A percentile compares a stretch with the other conserved stretches of the same genome.
Evolutionary conservation across 2,797 vertebrate species (phyloP).

Genomic region (Hydrolagus colliei): DNA sequence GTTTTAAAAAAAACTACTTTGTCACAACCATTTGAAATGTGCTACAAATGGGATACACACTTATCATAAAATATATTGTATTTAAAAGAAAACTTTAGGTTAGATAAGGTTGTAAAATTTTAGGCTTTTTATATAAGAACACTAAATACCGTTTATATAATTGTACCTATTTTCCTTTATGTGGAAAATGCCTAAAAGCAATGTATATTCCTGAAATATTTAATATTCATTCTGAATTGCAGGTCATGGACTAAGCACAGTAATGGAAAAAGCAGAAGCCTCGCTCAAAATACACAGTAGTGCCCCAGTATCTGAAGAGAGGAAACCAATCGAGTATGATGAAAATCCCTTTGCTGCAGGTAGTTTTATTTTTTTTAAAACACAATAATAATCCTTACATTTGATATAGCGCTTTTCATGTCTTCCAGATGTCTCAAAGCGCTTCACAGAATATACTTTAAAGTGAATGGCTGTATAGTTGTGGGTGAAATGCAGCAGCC

Average conservation of each 20-base stretch:
- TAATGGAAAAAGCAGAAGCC: constrained; percentile 75
- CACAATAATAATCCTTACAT: too few species aligned
- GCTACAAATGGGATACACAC: too few species aligned
- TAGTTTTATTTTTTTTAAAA: not conserved
- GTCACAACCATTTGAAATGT: too few species aligned
- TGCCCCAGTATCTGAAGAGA: constrained; percentile 47
- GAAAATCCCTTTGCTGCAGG: constrained; percentile 33
- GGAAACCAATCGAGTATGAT: constrained; percentile 50
- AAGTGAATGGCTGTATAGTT: too few species aligned
- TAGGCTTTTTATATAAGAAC: not conserved
- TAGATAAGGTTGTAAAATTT: not conserved
- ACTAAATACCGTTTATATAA: not conserved
- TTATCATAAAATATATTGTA: too few species aligned
- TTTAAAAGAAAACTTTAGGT: too few species aligned
- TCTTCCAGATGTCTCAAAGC: too few species aligned
- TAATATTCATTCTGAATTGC: constrained; percentile 39
- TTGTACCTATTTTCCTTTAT: not conserved
- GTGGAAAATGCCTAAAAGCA: not conserved
- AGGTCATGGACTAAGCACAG: constrained; percentile 85
- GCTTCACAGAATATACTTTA: too few species aligned
- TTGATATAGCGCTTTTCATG: too few species aligned
- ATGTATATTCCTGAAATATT: constrained; percentile 54
- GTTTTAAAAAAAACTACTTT: too few species aligned
- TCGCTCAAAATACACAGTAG: constrained; percentile 56
- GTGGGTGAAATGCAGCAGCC: too few species aligned